These are phyloP conservation scores for Chironomus riparius DNA, from an alignment of 2,888 invertebrate genomes.

Conservation along the genomic window DNA sequence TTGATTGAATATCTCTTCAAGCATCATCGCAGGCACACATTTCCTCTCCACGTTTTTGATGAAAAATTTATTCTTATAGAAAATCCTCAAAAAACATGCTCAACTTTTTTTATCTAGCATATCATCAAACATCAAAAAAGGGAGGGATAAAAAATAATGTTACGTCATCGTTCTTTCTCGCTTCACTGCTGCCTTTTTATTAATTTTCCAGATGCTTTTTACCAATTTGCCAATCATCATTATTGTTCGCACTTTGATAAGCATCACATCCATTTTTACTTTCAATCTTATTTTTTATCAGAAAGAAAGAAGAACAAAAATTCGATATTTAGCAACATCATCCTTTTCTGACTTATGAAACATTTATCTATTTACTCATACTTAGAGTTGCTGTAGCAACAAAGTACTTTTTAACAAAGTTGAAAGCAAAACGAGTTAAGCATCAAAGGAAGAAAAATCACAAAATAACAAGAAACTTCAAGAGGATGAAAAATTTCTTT, in stretches of 20 bases:
- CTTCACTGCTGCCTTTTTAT: not conserved
- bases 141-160: not conserved
- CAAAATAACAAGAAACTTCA: not conserved
- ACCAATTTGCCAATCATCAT: conserved; percentile 23
- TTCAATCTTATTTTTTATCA: not conserved
- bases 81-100: too few species aligned
- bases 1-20: too few species aligned
- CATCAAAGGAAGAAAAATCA: not conserved
- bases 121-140: too few species aligned
- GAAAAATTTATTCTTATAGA: too few species aligned
- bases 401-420: too few species aligned
- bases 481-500: not conserved
- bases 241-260: not conserved
- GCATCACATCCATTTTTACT: conserved; percentile 7
- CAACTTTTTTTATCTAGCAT: too few species aligned
- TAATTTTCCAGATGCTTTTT: conserved; percentile 25
- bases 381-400: too few species aligned
- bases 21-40: too few species aligned
- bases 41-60: too few species aligned
- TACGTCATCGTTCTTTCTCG: not conserved
- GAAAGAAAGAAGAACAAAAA: not conserved
- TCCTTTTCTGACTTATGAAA: not conserved
- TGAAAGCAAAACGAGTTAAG: not conserved
- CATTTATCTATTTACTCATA: too few species aligned
- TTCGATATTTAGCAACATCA: not conserved